phyloP scores from a whole-genome alignment of 1,140 invertebrate species.

The Lasaia peninsularis region DNA sequence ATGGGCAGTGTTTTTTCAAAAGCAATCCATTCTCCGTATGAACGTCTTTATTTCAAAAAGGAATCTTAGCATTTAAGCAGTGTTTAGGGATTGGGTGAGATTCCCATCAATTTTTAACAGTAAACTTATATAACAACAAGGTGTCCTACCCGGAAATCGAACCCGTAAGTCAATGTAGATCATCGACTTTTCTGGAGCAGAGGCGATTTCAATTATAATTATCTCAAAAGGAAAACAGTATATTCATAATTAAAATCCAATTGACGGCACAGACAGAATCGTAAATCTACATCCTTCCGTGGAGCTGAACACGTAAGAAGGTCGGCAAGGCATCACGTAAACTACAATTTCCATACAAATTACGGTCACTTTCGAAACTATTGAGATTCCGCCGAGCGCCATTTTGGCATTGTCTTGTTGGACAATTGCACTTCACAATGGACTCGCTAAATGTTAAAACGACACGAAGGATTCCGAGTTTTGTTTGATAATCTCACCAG shows the following conservation, averaged over 20 bases:
- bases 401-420: slow-evolving; percentile 55
- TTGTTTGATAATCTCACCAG: background rate
- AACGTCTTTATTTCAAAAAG: too few relatives aligned
- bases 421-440: slow-evolving; percentile 30
- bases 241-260: background rate
- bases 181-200: too few relatives aligned
- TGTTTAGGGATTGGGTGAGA: too few relatives aligned
- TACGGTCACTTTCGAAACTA: slow-evolving; percentile 67
- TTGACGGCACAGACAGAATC: background rate
- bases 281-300: slow-evolving; percentile 2
- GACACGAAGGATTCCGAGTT: background rate
- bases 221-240: too few relatives aligned
- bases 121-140: too few relatives aligned
- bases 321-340: slow-evolving; percentile 50
- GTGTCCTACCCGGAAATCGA: too few relatives aligned
- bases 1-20: too few relatives aligned
- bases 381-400: slow-evolving; percentile 47
- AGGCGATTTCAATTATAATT: too few relatives aligned
- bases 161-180: too few relatives aligned
- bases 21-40: too few relatives aligned
- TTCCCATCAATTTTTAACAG: too few relatives aligned
- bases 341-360: slow-evolving; percentile 67
- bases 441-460: slow-evolving; percentile 8
- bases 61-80: too few relatives aligned
- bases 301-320: slow-evolving; percentile 40